Conservation (phyloP, 1,140 invertebrate species). For the Mactra quadrangularis region DNA sequence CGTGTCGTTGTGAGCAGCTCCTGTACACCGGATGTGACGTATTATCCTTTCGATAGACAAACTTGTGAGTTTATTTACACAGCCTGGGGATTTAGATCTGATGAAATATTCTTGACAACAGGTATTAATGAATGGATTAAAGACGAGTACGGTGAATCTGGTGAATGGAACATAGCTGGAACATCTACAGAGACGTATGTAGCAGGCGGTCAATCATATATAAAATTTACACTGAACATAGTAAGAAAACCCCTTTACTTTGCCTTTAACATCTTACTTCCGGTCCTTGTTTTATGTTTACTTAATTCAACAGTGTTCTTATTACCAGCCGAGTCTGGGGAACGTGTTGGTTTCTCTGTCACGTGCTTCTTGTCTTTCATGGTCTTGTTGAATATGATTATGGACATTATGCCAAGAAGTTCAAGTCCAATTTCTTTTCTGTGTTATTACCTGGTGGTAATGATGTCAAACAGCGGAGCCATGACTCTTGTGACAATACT, state of each 20-base stretch:
- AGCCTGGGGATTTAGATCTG: conserved; percentile 51
- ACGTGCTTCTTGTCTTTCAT: conserved; percentile 62
- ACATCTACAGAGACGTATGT: conserved; percentile 35
- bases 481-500: conserved; percentile 57
- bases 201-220: conserved; percentile 5
- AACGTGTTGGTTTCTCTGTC: conserved; percentile 61
- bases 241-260: conserved; percentile 60
- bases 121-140: conserved; percentile 10
- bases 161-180: conserved; percentile 51
- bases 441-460: conserved; percentile 53
- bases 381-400: conserved; percentile 61
- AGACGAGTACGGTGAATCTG: conserved; percentile 42
- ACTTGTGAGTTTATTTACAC: conserved; percentile 50
- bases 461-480: conserved; percentile 52
- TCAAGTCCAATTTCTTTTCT: conserved; percentile 52
- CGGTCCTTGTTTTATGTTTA: conserved; percentile 55
- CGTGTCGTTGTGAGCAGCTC: conserved; percentile 45
- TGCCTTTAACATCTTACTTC: conserved; percentile 62
- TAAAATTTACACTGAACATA: conserved; percentile 54
- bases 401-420: conserved; percentile 59
- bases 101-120: conserved; percentile 42
- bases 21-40: conserved; percentile 57
- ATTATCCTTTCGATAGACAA: conserved; percentile 63
- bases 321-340: conserved; percentile 61
- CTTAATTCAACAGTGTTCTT: conserved; percentile 64